A percentile compares a stretch with the other conserved stretches of the same genome.
phyloP scores from a whole-genome alignment of 1,140 invertebrate species.

The Nilaparvata lugens region DNA sequence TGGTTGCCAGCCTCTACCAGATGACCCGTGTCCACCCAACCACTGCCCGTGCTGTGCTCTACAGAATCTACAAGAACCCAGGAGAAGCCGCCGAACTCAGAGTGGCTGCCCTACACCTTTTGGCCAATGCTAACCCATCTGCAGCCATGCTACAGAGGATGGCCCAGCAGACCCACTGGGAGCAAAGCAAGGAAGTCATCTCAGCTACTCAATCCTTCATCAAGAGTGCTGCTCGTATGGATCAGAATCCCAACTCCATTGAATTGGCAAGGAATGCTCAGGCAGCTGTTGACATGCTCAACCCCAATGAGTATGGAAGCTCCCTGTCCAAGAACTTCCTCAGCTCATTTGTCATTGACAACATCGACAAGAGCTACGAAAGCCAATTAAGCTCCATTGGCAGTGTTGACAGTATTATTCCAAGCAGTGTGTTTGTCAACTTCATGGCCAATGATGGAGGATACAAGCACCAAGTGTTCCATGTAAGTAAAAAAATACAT shows the following conservation, averaged over 20 bases:
- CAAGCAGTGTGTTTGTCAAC: constrained; percentile 37
- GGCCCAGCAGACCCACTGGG: constrained; percentile 53
- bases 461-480: constrained; percentile 33
- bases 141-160: constrained; percentile 52
- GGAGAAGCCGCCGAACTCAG: constrained; percentile 52
- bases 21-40: constrained; percentile 40
- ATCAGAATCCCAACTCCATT: constrained; percentile 21
- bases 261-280: constrained; percentile 44
- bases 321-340: constrained; percentile 41
- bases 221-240: constrained; percentile 37
- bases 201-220: constrained; percentile 32
- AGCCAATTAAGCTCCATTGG: constrained; percentile 38
- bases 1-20: constrained; percentile 44
- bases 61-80: constrained; percentile 54
- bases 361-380: constrained; percentile 38
- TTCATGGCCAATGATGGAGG: constrained; percentile 37
- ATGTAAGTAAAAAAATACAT: constrained; percentile 28
- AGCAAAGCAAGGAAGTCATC: constrained; percentile 38
- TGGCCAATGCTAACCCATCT: constrained; percentile 48
- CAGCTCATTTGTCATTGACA: constrained; percentile 32
- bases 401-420: constrained; percentile 43
- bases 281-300: constrained; percentile 43
- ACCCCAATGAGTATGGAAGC: constrained; percentile 39
- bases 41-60: constrained; percentile 44
- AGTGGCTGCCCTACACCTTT: constrained; percentile 46